Percentiles rank a stretch among this genome's conserved stretches.
Evolutionary conservation across 2,888 invertebrate genomes (phyloP).

Genomic region (Parnassius apollo): DNA sequence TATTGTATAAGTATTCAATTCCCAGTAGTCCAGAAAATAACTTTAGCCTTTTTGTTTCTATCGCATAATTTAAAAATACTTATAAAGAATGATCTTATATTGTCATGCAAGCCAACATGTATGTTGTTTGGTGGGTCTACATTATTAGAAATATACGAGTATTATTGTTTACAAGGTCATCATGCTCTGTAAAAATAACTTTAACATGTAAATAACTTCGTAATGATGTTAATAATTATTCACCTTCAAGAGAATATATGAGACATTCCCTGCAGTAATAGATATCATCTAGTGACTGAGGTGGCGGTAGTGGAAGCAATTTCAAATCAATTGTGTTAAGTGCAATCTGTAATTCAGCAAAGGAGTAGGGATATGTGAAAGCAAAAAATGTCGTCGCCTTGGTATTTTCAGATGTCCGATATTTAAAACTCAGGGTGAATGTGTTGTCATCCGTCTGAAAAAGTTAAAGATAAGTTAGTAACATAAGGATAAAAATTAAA

Average conservation of each 20-base stretch:
- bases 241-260: slow-evolving; percentile 87
- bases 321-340: slow-evolving; percentile 85
- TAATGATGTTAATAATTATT: slow-evolving; percentile 5
- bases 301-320: slow-evolving; percentile 67
- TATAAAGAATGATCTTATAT: too few relatives aligned
- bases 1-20: too few relatives aligned
- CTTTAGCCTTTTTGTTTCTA: too few relatives aligned
- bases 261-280: slow-evolving; percentile 93
- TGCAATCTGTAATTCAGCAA: slow-evolving; percentile 88
- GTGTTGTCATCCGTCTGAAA: slow-evolving; percentile 86
- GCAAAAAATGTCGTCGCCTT: slow-evolving; percentile 91
- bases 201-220: neutral
- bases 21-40: too few relatives aligned
- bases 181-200: too few relatives aligned
- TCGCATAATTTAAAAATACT: too few relatives aligned
- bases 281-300: slow-evolving; percentile 83
- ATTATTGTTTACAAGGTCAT: too few relatives aligned
- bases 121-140: too few relatives aligned
- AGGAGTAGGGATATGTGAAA: slow-evolving; percentile 95
- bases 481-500: too few relatives aligned
- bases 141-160: too few relatives aligned
- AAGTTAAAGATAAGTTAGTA: slow-evolving; percentile 23
- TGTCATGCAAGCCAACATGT: too few relatives aligned
- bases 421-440: slow-evolving; percentile 88
- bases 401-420: slow-evolving; percentile 85